Evolutionary conservation across 2,113 vertebrate genomes (phyloP).

Genomic region (Neoarius graeffei): DNA sequence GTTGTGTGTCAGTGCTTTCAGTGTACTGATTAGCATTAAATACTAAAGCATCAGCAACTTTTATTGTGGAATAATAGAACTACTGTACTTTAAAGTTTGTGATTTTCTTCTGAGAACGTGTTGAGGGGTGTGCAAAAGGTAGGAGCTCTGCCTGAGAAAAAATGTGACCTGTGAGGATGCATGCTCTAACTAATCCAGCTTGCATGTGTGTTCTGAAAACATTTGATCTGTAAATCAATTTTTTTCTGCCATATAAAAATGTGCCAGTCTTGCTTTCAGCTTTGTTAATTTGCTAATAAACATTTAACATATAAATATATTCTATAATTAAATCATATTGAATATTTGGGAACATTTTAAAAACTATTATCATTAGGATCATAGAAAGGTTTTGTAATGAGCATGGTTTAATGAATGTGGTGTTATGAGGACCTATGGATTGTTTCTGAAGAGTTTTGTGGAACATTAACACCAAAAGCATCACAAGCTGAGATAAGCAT

Average conservation of each 20-base stretch:
- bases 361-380: neutral
- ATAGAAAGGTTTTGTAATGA: neutral
- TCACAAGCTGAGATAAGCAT: neutral
- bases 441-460: neutral
- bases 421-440: neutral
- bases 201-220: slow-evolving; percentile 17
- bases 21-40: neutral
- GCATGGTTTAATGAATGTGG: neutral
- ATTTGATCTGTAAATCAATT: slow-evolving; percentile 44
- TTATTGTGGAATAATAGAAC: neutral
- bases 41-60: neutral
- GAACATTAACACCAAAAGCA: neutral
- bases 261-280: slow-evolving; percentile 23
- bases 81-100: slow-evolving; percentile 29
- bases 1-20: neutral
- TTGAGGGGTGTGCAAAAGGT: slow-evolving; percentile 42
- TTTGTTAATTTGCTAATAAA: neutral
- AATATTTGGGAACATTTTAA: neutral
- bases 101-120: slow-evolving; percentile 26
- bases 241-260: slow-evolving; percentile 21
- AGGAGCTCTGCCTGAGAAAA: slow-evolving; percentile 28
- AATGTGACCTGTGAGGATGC: slow-evolving; percentile 34
- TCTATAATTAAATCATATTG: neutral
- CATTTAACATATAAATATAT: neutral
- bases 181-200: slow-evolving; percentile 27